phyloP scores from a whole-genome alignment of 2,888 invertebrate genomes.

The Drosophila putrida region DNA sequence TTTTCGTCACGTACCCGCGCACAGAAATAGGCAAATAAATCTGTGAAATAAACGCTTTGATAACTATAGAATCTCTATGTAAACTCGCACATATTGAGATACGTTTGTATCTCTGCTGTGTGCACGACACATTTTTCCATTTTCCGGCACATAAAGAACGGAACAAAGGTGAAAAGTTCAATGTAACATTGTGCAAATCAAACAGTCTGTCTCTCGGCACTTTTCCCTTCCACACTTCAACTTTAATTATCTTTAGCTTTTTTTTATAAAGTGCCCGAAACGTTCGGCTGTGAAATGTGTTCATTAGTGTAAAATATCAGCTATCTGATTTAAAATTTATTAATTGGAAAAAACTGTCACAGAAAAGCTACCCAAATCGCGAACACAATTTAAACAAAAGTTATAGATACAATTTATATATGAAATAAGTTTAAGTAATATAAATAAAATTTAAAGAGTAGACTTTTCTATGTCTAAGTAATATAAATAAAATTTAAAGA shows the following conservation, averaged over 20 bases:
- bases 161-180: constrained; percentile 72
- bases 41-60: constrained; percentile 65
- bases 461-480: too few relatives aligned
- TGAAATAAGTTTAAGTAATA: neutral
- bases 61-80: constrained; percentile 19
- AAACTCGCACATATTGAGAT: neutral
- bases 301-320: constrained; percentile 15
- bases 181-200: constrained; percentile 66
- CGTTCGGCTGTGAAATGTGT: constrained; percentile 17
- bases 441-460: too few relatives aligned
- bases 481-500: too few relatives aligned
- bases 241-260: constrained; percentile 28
- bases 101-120: constrained; percentile 22
- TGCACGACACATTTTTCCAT: constrained; percentile 55
- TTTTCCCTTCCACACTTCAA: constrained; percentile 21
- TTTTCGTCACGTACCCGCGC: constrained; percentile 77
- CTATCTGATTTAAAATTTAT: neutral
- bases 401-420: neutral
- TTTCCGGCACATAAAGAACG: constrained; percentile 46
- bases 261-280: constrained; percentile 3
- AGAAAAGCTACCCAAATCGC: neutral
- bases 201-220: constrained; percentile 30
- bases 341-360: neutral
- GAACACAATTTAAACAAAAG: neutral
- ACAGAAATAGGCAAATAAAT: constrained; percentile 79